phyloP scores from a whole-genome alignment of 1,140 invertebrate genomes.

The Rhyacophila brunnea region DNA sequence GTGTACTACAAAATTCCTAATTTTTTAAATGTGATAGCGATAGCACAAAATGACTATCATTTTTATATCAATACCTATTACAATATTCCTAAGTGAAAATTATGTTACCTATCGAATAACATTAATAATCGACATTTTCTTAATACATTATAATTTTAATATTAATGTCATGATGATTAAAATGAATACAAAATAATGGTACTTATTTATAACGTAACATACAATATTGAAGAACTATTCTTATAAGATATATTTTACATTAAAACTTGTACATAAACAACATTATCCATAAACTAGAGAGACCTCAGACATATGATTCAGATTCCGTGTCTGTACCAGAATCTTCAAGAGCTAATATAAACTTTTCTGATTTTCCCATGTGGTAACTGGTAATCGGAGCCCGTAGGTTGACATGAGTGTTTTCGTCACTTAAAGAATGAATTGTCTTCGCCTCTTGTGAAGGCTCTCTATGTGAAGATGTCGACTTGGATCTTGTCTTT shows the following conservation, averaged over 20 bases:
- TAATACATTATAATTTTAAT: neutral
- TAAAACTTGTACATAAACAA: too few relatives aligned
- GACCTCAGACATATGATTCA: constrained; percentile 48
- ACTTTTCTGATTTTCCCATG: constrained; percentile 22
- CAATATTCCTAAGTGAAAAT: neutral
- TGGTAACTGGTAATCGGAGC: constrained; percentile 24
- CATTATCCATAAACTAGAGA: constrained; percentile 2
- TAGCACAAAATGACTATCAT: too few relatives aligned
- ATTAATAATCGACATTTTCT: neutral
- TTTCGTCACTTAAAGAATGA: neutral
- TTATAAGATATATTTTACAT: too few relatives aligned
- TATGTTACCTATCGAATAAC: neutral
- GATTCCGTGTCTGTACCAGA: constrained; percentile 53
- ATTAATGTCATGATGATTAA: constrained; percentile 39
- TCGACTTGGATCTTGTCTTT: constrained; percentile 46
- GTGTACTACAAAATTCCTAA: too few relatives aligned
- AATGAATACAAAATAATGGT: constrained; percentile 28
- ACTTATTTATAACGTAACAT: constrained; percentile 9
- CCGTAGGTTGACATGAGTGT: neutral
- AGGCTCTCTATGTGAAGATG: constrained; percentile 44
- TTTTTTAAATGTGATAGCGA: too few relatives aligned
- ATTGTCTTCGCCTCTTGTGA: constrained; percentile 25
- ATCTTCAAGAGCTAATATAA: constrained; percentile 46
- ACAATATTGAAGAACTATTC: too few relatives aligned
- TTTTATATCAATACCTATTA: too few relatives aligned